Percentiles rank a stretch among this genome's conserved stretches.
Conservation (phyloP, 1,140 invertebrate species). For the Sycophila sp. region DNA sequence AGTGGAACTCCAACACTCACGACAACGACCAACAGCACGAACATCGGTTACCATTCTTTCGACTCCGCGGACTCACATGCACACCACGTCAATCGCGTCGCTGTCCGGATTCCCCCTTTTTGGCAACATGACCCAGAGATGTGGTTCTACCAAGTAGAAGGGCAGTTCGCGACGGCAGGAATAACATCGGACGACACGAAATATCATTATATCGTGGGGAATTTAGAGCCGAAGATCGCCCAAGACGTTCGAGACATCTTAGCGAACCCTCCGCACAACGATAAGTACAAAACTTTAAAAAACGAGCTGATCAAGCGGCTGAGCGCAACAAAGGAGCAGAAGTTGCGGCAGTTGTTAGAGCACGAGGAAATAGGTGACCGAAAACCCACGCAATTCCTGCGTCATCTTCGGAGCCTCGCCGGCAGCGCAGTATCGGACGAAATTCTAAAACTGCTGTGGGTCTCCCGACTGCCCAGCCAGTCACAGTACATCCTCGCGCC, state of each 20-base stretch:
- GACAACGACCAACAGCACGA: neutral
- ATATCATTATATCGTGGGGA: constrained; percentile 36
- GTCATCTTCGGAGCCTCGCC: constrained; percentile 39
- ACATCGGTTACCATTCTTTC: no score
- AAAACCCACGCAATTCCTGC: constrained; percentile 50
- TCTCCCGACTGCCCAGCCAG: constrained; percentile 20
- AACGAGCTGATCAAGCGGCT: constrained; percentile 24
- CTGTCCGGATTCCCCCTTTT: constrained; percentile 29
- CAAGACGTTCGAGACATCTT: constrained; percentile 35
- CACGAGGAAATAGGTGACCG: constrained; percentile 48
- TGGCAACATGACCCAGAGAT: constrained; percentile 30
- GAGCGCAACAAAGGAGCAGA: constrained; percentile 35
- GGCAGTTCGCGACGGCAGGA: constrained; percentile 31
- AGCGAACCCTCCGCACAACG: constrained; percentile 28
- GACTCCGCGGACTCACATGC: no score
- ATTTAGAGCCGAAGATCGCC: constrained; percentile 3
- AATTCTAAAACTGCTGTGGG: constrained; percentile 37
- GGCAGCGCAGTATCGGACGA: constrained; percentile 8
- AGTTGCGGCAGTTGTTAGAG: constrained; percentile 43
- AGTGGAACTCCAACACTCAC: neutral
- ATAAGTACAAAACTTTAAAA: no score
- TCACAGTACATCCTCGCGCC: constrained; percentile 20
- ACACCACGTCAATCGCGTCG: no score
- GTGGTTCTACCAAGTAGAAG: constrained; percentile 41
- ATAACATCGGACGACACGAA: constrained; percentile 47